phyloP scores from a whole-genome alignment of 2,888 invertebrate genomes.

The Thysanoteuthis rhombus region DNA sequence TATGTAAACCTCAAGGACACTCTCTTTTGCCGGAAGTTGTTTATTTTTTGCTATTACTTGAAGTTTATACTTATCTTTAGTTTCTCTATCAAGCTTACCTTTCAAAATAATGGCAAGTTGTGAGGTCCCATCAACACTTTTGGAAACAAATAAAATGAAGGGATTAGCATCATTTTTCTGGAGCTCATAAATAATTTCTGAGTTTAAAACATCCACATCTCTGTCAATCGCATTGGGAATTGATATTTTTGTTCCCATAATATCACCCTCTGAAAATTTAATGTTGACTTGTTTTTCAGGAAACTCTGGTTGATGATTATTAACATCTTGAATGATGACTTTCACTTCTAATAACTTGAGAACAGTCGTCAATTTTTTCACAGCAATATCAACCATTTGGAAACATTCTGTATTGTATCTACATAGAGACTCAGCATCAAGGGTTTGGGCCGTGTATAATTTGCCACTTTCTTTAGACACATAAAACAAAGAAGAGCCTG shows the following conservation, averaged over 20 bases:
- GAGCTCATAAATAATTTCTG: background rate
- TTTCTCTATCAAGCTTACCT: background rate
- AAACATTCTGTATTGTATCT: conserved; percentile 12
- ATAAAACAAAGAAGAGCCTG: background rate
- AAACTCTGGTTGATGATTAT: background rate
- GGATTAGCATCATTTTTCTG: background rate
- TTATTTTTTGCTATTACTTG: background rate
- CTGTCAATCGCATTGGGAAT: background rate
- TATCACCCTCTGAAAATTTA: background rate
- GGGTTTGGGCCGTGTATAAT: background rate
- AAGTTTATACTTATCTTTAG: background rate
- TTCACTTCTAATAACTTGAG: background rate
- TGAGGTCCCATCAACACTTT: background rate
- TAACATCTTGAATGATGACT: background rate
- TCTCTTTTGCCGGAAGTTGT: background rate
- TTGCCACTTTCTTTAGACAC: background rate
- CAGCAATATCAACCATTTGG: background rate
- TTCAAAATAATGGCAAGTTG: background rate
- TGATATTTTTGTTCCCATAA: background rate
- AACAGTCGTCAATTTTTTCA: background rate
- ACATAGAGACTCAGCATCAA: background rate
- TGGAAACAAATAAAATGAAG: background rate
- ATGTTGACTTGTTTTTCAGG: background rate
- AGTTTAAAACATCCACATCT: background rate
- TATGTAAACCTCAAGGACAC: background rate